These are phyloP conservation scores for Simalia tracyae DNA, from an alignment of 2,797 vertebrate species.

Conservation along the genomic window DNA sequence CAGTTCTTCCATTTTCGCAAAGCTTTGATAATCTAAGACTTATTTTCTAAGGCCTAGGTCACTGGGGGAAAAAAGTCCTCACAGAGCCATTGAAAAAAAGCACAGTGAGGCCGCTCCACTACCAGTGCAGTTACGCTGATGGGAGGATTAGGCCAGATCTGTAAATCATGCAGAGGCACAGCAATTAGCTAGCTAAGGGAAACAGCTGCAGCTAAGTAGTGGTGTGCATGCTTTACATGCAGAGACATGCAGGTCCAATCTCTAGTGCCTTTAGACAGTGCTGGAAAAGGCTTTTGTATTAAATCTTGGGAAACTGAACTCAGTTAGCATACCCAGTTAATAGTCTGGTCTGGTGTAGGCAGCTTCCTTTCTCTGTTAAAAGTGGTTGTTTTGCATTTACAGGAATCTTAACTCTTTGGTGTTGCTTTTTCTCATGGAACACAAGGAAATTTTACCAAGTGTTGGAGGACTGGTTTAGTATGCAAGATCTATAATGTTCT, in stretches of 20 bases:
- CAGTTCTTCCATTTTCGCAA: no score
- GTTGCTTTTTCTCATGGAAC: background rate
- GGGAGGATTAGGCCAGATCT: no score
- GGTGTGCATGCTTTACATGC: background rate
- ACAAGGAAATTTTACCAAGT: background rate
- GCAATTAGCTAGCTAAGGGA: no score
- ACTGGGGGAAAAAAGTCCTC: no score
- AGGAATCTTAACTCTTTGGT: background rate
- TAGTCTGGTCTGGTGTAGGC: background rate
- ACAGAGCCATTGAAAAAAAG: no score
- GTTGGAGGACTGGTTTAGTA: background rate
- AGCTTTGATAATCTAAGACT: no score
- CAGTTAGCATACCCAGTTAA: background rate
- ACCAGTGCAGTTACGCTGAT: no score
- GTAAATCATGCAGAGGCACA: no score
- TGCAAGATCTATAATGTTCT: background rate
- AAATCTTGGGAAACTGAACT: background rate
- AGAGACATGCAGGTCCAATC: background rate
- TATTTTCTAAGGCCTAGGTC: no score
- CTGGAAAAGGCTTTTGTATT: background rate
- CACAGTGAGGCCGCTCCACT: no score
- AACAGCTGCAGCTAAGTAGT: background rate
- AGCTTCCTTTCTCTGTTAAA: background rate
- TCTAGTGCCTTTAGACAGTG: background rate
- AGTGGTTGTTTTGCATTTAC: background rate